phyloP scores from a whole-genome alignment of 2,797 vertebrate genomes.

The Tenualosa ilisha region DNA sequence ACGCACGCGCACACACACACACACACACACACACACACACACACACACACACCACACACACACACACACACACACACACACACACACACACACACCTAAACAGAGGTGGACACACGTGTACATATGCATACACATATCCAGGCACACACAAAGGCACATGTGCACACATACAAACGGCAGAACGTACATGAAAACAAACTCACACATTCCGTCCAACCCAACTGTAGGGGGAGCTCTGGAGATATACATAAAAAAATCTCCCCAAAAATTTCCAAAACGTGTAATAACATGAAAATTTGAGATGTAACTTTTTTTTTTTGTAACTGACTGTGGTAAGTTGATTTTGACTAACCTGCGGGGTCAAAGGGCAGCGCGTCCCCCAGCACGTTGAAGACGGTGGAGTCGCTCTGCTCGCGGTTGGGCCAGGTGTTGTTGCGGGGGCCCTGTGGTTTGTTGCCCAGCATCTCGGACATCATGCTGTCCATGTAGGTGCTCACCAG shows the following conservation, averaged over 20 bases:
- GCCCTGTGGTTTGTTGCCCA: slow-evolving; percentile 95
- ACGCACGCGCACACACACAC: slow-evolving; percentile 21
- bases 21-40: background rate
- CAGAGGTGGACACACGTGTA: background rate
- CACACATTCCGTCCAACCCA: too few species aligned
- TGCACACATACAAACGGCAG: too few species aligned
- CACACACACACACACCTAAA: background rate
- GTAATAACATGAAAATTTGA: too few species aligned
- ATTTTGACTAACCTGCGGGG: slow-evolving; percentile 85
- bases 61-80: slow-evolving; percentile 28
- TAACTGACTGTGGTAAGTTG: background rate
- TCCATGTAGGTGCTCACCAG: slow-evolving; percentile 99
- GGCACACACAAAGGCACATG: background rate
- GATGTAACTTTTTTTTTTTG: too few species aligned
- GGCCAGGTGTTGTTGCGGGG: slow-evolving; percentile 99
- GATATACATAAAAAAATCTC: too few species aligned
- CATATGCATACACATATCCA: background rate
- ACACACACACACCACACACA: background rate
- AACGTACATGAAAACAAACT: too few species aligned
- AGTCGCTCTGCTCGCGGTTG: slow-evolving; percentile 95
- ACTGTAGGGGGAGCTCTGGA: too few species aligned
- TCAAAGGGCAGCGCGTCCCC: slow-evolving; percentile 95
- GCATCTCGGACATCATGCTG: slow-evolving; percentile 93
- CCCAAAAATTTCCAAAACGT: too few species aligned
- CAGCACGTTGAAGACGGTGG: slow-evolving; percentile 75